Base-by-base conservation (phyloP, 37 sponge, comb jelly and placozoan genomes). In the Cladorhizidae sp. region DNA sequence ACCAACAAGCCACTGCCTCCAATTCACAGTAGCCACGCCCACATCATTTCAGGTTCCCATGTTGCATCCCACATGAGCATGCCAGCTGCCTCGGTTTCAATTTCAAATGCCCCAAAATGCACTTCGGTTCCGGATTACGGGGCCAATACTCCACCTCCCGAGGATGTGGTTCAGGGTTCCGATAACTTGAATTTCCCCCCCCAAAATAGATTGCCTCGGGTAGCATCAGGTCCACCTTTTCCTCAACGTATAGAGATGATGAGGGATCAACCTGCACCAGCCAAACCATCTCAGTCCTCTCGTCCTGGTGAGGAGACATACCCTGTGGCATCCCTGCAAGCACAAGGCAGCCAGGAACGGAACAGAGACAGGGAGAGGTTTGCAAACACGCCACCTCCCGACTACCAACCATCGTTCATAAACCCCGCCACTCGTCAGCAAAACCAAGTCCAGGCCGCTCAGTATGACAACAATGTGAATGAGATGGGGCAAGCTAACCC, bases 371-470 rank as follows among this genome's bases (percentile, higher is more conserved):
- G 35, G 32, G 67, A 65, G 67, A 28, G 67, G 9, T 65, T 65
- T 65, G 67, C 67, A 3, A 65, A 65, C 11, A 65, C 67, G 17
- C 67, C 67, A 35, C 67, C 67, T 12, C 67, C 67, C 32, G 67
- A 65, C 8, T 65, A 32, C 67, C 67, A 65, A 65, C 35, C 67
- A 61, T 8, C 62, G 5, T 26, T 23, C 21, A 61, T 28, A 61
- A 65, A 65, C 2, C 36, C 67, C 5, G 36, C 67, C 67, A 45
- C 59, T 25, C 59, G 3, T 58, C 18, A 67, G 28, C 67, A 67
- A 17, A 29, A 22, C 5, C 74, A 74, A 74, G 22, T 5, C n/a
- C n/a, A n/a, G 38, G 68, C 35, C 8, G 38, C 68, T 29, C 49
- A 54, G 12, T 36, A 74, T 51, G 56, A 54, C 74, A 74, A 54